phyloP scores from a whole-genome alignment of 2,113 vertebrate species.

The Hippoglossus stenolepis region DNA sequence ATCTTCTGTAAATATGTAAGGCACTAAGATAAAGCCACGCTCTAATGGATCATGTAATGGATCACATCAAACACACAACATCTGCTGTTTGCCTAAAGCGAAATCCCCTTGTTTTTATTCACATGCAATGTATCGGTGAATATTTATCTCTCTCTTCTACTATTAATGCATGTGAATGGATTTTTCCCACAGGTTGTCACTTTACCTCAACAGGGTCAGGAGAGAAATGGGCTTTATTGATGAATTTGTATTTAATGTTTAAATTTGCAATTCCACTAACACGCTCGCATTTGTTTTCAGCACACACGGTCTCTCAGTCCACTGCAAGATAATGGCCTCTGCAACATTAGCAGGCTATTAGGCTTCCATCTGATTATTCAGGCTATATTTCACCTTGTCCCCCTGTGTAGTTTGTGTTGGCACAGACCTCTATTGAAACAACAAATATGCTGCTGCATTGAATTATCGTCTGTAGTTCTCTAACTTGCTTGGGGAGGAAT shows the following conservation, averaged over 20 bases:
- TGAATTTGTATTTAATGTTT: conserved; percentile 2
- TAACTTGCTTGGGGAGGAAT: not conserved
- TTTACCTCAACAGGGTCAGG: conserved; percentile 7
- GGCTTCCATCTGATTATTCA: conserved; percentile 12
- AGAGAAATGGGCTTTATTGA: conserved; percentile 3
- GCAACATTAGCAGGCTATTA: conserved; percentile 19
- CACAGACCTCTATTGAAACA: not conserved
- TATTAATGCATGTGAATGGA: conserved; percentile 20
- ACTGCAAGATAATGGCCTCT: conserved; percentile 6
- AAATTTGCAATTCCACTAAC: conserved; percentile 2
- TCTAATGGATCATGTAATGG: conserved; percentile 55
- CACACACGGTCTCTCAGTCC: not conserved
- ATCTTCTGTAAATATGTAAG: conserved; percentile 44
- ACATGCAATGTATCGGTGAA: not conserved
- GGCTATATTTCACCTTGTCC: not conserved
- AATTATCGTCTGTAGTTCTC: conserved; percentile 4
- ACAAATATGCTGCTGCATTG: conserved; percentile 1
- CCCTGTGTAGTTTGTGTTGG: not conserved
- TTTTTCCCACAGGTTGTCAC: conserved; percentile 24
- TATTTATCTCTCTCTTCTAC: conserved; percentile 19
- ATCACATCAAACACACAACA: conserved; percentile 39
- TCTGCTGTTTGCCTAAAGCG: conserved; percentile 35
- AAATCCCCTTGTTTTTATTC: conserved; percentile 3
- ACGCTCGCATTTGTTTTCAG: not conserved
- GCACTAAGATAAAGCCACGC: conserved; percentile 30